phyloP scores from a whole-genome alignment of 2,797 vertebrate species.

The Sphaeramia orbicularis region DNA sequence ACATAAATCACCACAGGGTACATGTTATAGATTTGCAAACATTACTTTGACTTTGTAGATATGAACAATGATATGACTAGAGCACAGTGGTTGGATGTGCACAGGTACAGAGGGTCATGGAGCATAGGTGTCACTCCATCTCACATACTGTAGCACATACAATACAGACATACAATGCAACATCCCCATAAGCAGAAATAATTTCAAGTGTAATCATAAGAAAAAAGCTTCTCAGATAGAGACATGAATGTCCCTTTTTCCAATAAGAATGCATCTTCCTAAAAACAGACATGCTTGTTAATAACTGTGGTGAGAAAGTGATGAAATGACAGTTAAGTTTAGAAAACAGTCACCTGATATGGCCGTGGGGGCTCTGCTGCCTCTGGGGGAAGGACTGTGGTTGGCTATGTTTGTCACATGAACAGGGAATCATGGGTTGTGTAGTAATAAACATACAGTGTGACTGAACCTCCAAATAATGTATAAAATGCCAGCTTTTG shows the following conservation, averaged over 20 bases:
- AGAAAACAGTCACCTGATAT: slow-evolving; percentile 73
- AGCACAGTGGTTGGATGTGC: not conserved
- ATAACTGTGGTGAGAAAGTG: slow-evolving; percentile 35
- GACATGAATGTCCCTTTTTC: not conserved
- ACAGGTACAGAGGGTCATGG: not conserved
- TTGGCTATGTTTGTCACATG: slow-evolving; percentile 14
- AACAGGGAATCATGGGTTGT: slow-evolving; percentile 20
- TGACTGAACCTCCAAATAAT: not conserved
- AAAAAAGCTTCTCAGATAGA: no score
- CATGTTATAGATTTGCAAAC: not conserved
- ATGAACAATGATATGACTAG: not conserved
- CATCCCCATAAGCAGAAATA: no score
- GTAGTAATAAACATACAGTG: slow-evolving; percentile 4
- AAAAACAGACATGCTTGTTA: slow-evolving; percentile 28
- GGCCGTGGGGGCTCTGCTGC: slow-evolving; percentile 21
- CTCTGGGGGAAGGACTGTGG: not conserved
- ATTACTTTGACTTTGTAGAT: not conserved
- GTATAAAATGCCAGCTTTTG: no score
- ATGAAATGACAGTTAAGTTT: slow-evolving; percentile 72
- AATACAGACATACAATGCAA: not conserved
- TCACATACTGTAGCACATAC: not conserved
- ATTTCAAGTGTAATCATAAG: no score
- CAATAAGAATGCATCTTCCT: slow-evolving; percentile 1
- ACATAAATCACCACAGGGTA: slow-evolving; percentile 20
- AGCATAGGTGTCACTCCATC: not conserved